Evolutionary conservation across 2,888 invertebrate species (phyloP).

Genomic region (Campoplex nolae): DNA sequence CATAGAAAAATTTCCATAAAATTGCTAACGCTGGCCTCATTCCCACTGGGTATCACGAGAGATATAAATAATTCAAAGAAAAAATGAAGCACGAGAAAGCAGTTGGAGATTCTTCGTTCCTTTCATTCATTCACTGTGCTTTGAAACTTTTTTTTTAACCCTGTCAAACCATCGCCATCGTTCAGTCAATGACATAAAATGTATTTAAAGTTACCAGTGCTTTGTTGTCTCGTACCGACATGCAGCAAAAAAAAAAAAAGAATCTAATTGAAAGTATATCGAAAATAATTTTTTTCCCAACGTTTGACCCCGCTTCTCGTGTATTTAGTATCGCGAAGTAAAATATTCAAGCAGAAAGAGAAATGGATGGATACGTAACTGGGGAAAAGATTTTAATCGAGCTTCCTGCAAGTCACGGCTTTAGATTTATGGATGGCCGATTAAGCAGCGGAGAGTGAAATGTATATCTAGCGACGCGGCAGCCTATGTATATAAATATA

Average conservation of each 20-base stretch:
- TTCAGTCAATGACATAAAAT: not conserved
- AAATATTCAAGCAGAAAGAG: slow-evolving; percentile 12
- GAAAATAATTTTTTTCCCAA: not conserved
- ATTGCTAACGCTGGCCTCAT: slow-evolving; percentile 47
- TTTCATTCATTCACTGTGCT: slow-evolving; percentile 66
- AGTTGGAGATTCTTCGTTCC: slow-evolving; percentile 59
- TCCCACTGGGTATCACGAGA: slow-evolving; percentile 48
- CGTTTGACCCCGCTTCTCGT: not conserved
- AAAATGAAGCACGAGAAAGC: slow-evolving; percentile 37
- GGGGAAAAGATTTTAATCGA: slow-evolving; percentile 65
- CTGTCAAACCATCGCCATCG: slow-evolving; percentile 36
- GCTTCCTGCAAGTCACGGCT: slow-evolving; percentile 48
- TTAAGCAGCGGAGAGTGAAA: slow-evolving; percentile 56
- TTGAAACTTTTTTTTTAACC: slow-evolving; percentile 61
- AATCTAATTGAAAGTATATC: not conserved
- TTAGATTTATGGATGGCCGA: slow-evolving; percentile 64
- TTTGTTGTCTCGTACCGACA: too few species aligned
- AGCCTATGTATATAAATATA: not conserved
- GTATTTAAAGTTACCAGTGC: not conserved
- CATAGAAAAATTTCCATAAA: slow-evolving; percentile 47
- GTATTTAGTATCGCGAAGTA: not conserved
- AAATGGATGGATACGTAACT: slow-evolving; percentile 53
- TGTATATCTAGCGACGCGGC: slow-evolving; percentile 16
- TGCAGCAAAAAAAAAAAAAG: not conserved
- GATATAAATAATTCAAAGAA: slow-evolving; percentile 61